phyloP scores from a whole-genome alignment of 2,113 vertebrate species.

The Callaeas wilsoni region DNA sequence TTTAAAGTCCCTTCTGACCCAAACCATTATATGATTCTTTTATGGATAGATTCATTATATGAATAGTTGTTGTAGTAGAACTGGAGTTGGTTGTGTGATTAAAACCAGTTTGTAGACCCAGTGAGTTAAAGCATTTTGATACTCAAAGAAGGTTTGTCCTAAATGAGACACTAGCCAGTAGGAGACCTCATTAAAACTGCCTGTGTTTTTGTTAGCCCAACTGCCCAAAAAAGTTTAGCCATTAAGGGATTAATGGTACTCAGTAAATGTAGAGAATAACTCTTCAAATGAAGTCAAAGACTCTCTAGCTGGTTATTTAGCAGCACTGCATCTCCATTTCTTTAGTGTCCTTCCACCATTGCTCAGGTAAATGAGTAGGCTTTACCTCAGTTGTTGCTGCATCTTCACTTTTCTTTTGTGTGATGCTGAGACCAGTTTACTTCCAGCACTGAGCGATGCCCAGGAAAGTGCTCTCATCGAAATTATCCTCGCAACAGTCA shows the following conservation, averaged over 20 bases:
- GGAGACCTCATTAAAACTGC: background rate
- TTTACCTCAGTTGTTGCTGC: background rate
- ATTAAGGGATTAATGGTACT: background rate
- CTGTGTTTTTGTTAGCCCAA: background rate
- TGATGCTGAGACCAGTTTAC: slow-evolving; percentile 19
- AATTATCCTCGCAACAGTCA: slow-evolving; percentile 79
- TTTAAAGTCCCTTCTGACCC: background rate
- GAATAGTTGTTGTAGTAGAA: background rate
- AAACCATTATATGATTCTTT: background rate
- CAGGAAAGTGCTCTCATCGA: slow-evolving; percentile 79
- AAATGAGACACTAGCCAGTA: background rate
- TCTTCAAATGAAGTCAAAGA: background rate
- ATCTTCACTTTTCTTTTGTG: background rate
- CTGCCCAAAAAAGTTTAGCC: background rate
- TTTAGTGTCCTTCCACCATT: background rate
- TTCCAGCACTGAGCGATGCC: slow-evolving; percentile 69
- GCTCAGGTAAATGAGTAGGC: background rate
- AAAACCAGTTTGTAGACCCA: background rate
- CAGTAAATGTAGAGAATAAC: background rate
- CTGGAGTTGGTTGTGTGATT: background rate
- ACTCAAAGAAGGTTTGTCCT: background rate
- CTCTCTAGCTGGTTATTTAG: background rate
- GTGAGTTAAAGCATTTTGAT: background rate
- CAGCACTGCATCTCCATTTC: background rate
- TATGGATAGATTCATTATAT: no score